Evolutionary conservation across 2,888 invertebrate genomes (phyloP).

Genomic region (Clostera curtula): DNA sequence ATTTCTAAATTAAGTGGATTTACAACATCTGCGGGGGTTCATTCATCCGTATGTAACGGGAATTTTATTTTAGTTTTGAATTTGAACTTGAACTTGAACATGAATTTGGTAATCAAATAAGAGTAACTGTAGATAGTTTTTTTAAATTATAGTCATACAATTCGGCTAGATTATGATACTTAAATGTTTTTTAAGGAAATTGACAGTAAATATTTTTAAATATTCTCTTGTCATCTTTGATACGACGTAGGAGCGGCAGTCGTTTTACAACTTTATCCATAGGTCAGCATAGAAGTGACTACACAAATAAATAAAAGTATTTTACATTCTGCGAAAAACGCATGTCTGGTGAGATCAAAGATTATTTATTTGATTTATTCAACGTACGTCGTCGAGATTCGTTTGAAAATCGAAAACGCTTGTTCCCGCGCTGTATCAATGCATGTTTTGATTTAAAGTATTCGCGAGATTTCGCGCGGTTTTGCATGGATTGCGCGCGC

Average conservation of each 20-base stretch:
- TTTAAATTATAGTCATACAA: too few species aligned
- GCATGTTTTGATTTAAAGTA: constrained; percentile 54
- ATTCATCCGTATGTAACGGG: constrained; percentile 16
- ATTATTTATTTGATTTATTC: constrained; percentile 21
- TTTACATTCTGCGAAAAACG: not conserved
- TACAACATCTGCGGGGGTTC: constrained; percentile 31
- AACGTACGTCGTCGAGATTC: constrained; percentile 18
- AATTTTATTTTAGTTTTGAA: constrained; percentile 3
- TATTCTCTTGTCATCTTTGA: too few species aligned
- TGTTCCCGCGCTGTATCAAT: constrained; percentile 36
- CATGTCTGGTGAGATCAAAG: constrained; percentile 7
- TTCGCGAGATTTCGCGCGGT: constrained; percentile 61
- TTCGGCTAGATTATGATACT: too few species aligned
- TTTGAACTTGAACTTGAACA: not conserved
- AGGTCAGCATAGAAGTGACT: too few species aligned
- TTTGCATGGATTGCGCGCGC: constrained; percentile 41
- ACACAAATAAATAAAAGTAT: too few species aligned
- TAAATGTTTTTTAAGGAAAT: too few species aligned
- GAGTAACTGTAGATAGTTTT: too few species aligned
- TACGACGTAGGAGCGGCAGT: too few species aligned
- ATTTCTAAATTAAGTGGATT: constrained; percentile 43
- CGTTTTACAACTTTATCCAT: too few species aligned
- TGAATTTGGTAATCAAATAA: too few species aligned
- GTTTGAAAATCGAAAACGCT: constrained; percentile 27
- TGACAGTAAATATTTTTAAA: too few species aligned